Percentiles rank a stretch among this genome's conserved stretches.
Evolutionary conservation across 1,140 invertebrate genomes (phyloP).

Genomic region (Rhagoletis zephyria): DNA sequence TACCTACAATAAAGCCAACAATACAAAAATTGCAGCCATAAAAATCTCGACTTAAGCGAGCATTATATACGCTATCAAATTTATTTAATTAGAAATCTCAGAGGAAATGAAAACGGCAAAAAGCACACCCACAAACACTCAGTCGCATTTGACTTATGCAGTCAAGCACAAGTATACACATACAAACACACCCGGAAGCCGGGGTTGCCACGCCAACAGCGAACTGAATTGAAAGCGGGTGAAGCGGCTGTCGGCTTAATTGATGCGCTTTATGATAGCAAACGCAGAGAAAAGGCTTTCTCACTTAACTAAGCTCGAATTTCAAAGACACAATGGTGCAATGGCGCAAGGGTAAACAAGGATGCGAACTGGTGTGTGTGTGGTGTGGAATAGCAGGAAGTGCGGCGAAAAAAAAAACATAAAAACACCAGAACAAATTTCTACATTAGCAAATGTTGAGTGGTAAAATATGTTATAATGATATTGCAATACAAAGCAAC

Average conservation of each 20-base stretch:
- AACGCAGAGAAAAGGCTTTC: background rate
- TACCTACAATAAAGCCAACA: background rate
- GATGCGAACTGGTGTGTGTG: background rate
- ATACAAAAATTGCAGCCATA: conserved; percentile 3
- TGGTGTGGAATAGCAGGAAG: background rate
- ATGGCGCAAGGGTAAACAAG: conserved; percentile 41
- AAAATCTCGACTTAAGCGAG: background rate
- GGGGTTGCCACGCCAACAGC: conserved; percentile 21
- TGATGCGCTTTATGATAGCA: conserved; percentile 10
- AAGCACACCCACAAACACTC: conserved; percentile 18
- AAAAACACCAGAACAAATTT: conserved; percentile 49
- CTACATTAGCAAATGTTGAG: conserved; percentile 46
- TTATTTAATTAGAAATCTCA: conserved; percentile 53
- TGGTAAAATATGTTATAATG: conserved; percentile 49
- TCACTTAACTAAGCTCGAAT: conserved; percentile 11
- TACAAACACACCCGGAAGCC: background rate
- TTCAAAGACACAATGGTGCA: conserved; percentile 4
- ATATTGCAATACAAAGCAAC: conserved; percentile 45
- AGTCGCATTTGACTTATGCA: conserved; percentile 10
- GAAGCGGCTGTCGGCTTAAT: conserved; percentile 44
- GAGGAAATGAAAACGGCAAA: background rate
- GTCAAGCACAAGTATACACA: conserved; percentile 34
- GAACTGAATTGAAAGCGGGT: background rate
- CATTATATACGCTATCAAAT: conserved; percentile 50
- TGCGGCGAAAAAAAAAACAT: conserved; percentile 12